Conservation (phyloP, 1,140 invertebrate species). For the Elymnias hypermnestra region DNA sequence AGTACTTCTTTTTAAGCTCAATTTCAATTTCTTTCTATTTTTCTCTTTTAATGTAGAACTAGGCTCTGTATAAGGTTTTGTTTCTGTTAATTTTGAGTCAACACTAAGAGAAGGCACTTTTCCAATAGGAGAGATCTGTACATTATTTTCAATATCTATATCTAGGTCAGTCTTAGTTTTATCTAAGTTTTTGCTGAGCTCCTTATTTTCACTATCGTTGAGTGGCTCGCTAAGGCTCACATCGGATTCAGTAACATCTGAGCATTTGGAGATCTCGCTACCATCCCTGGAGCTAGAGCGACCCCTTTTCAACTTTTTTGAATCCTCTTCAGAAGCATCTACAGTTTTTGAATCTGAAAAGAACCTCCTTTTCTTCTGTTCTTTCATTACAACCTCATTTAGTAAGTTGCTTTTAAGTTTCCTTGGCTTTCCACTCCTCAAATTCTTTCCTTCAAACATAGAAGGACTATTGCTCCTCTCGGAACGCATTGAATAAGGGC, state of each 20-base stretch:
- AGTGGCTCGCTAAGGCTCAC: conserved; percentile 78
- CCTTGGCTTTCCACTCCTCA: conserved; percentile 81
- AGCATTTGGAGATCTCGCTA: conserved; percentile 76
- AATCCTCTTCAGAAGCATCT: conserved; percentile 60
- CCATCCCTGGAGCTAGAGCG: conserved; percentile 77
- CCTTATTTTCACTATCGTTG: conserved; percentile 63
- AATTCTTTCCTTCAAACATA: conserved; percentile 68
- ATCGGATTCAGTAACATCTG: conserved; percentile 78
- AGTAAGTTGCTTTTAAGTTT: conserved; percentile 75
- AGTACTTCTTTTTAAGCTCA: conserved; percentile 73
- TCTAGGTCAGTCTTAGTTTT: conserved; percentile 71
- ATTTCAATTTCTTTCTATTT: conserved; percentile 59
- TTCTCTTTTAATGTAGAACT: conserved; percentile 53
- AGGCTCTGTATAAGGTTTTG: conserved; percentile 51
- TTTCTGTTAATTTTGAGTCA: conserved; percentile 61
- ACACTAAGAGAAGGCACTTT: conserved; percentile 71
- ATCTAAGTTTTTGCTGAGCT: conserved; percentile 72
- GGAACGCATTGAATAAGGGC: conserved; percentile 76
- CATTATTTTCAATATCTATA: conserved; percentile 71
- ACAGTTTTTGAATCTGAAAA: conserved; percentile 63
- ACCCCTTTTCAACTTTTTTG: conserved; percentile 75
- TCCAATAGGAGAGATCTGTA: conserved; percentile 70
- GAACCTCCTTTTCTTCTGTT: conserved; percentile 67
- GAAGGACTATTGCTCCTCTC: conserved; percentile 73
- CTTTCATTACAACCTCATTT: conserved; percentile 69